phyloP scores from a whole-genome alignment of 1,140 invertebrate species.

The Zeugodacus cucurbitae region DNA sequence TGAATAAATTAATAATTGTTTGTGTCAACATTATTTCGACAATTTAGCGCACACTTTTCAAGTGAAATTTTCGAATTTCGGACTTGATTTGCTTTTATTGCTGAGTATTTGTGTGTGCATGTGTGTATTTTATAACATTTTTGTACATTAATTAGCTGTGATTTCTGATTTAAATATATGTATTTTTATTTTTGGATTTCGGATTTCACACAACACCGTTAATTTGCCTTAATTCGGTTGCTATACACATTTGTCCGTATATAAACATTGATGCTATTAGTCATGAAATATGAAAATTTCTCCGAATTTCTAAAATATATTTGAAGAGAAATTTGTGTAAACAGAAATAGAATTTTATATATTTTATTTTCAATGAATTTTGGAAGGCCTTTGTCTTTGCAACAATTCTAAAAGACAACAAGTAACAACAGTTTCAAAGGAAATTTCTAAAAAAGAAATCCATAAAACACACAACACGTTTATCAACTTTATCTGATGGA shows the following conservation, averaged over 20 bases:
- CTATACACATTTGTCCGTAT: neutral
- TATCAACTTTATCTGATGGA: too few species aligned
- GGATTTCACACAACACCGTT: neutral
- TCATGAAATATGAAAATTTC: too few species aligned
- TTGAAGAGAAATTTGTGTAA: too few species aligned
- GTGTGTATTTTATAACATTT: neutral
- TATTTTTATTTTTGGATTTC: neutral
- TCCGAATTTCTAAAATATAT: too few species aligned
- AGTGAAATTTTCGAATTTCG: neutral
- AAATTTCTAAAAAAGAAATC: too few species aligned
- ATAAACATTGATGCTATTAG: too few species aligned
- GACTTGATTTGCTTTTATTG: neutral
- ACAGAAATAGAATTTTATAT: too few species aligned
- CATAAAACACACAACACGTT: too few species aligned
- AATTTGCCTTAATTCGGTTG: neutral
- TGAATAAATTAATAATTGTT: neutral
- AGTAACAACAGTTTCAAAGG: too few species aligned
- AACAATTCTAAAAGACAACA: too few species aligned
- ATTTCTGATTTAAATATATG: neutral
- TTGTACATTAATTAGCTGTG: neutral
- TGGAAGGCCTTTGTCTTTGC: too few species aligned
- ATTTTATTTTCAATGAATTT: too few species aligned
- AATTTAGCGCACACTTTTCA: neutral
- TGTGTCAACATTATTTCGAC: neutral
- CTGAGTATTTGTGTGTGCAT: neutral